Percentiles rank a stretch among this genome's conserved stretches.
These are phyloP conservation scores for Camponotus floridanus DNA, from an alignment of 1,140 invertebrate species.

Conservation along the genomic window DNA sequence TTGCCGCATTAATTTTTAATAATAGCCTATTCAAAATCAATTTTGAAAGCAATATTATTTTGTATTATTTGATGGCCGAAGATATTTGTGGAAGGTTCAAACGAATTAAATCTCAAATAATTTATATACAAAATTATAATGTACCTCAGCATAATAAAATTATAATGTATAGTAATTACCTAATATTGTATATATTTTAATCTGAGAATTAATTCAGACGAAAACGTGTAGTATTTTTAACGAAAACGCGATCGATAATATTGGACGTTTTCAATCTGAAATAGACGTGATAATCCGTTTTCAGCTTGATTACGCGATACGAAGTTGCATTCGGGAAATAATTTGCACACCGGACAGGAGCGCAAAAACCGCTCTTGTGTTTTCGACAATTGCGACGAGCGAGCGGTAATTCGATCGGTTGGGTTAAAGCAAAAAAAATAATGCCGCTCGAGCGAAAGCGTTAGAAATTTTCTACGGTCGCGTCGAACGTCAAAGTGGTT, in stretches of 20 bases:
- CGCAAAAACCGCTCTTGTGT: slow-evolving; percentile 29
- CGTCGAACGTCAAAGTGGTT: slow-evolving; percentile 55
- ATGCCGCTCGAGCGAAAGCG: slow-evolving; percentile 35
- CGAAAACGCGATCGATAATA: slow-evolving; percentile 49
- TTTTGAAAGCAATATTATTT: slow-evolving; percentile 8
- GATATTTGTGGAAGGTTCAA: slow-evolving; percentile 9
- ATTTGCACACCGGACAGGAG: slow-evolving; percentile 34
- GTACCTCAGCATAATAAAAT: not conserved
- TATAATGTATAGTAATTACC: not conserved
- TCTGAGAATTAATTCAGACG: not conserved
- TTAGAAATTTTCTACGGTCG: slow-evolving; percentile 43
- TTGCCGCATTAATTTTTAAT: slow-evolving; percentile 39
- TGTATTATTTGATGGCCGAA: slow-evolving; percentile 10
- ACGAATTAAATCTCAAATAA: slow-evolving; percentile 9
- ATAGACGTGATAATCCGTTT: slow-evolving; percentile 41
- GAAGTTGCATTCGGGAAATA: slow-evolving; percentile 44
- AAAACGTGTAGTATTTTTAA: not conserved
- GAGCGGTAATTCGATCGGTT: slow-evolving; percentile 42
- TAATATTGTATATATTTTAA: slow-evolving; percentile 12
- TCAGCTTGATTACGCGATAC: slow-evolving; percentile 51
- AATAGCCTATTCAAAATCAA: not conserved
- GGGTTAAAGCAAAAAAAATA: slow-evolving; percentile 31
- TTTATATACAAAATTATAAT: slow-evolving; percentile 38
- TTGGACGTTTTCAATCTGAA: slow-evolving; percentile 24
- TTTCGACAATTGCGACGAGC: slow-evolving; percentile 49